These are phyloP conservation scores for Eristalis intricaria DNA, from an alignment of 2,888 invertebrate species.

Conservation along the genomic window DNA sequence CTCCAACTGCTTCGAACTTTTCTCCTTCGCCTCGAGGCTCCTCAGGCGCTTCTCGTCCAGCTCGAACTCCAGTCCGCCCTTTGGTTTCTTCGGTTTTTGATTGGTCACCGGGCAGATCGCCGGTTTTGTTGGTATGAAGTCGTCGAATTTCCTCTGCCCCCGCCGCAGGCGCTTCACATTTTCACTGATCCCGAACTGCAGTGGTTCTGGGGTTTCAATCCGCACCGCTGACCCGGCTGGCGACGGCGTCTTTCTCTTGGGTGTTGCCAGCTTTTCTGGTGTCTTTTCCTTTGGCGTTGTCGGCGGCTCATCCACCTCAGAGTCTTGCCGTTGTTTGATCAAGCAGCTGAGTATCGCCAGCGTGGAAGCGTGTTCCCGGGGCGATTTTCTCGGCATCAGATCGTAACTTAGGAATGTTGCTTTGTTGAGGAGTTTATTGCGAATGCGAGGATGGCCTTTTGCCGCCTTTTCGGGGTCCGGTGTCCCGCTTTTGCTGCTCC, in stretches of 20 bases:
- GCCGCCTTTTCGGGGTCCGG: conserved; percentile 74
- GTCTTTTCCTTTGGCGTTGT: conserved; percentile 64
- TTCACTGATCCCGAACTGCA: conserved; percentile 80
- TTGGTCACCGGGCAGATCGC: conserved; percentile 10
- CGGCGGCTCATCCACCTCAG: conserved; percentile 77
- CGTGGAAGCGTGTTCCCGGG: conserved; percentile 93
- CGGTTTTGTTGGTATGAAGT: conserved; percentile 71
- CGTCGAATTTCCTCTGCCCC: conserved; percentile 79
- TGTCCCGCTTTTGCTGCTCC: conserved; percentile 76
- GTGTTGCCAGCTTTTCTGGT: conserved; percentile 16
- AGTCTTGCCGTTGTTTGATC: conserved; percentile 82
- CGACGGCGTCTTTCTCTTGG: conserved; percentile 40
- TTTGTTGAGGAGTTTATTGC: conserved; percentile 77
- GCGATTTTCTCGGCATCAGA: conserved; percentile 88
- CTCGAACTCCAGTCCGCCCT: conserved; percentile 78
- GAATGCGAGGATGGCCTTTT: conserved; percentile 74
- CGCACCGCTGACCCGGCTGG: conserved; percentile 64
- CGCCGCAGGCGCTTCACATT: conserved; percentile 80
- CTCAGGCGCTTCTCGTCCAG: conserved; percentile 76
- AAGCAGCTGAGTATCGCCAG: conserved; percentile 89
- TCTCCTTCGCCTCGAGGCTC: conserved; percentile 74
- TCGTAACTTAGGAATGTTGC: conserved; percentile 76
- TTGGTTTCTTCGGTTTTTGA: conserved; percentile 67
- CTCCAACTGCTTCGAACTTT: conserved; percentile 76
- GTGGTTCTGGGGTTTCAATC: conserved; percentile 66